These are phyloP conservation scores for Hiodon alosoides DNA, from an alignment of 2,113 vertebrate genomes.

Conservation along the genomic window DNA sequence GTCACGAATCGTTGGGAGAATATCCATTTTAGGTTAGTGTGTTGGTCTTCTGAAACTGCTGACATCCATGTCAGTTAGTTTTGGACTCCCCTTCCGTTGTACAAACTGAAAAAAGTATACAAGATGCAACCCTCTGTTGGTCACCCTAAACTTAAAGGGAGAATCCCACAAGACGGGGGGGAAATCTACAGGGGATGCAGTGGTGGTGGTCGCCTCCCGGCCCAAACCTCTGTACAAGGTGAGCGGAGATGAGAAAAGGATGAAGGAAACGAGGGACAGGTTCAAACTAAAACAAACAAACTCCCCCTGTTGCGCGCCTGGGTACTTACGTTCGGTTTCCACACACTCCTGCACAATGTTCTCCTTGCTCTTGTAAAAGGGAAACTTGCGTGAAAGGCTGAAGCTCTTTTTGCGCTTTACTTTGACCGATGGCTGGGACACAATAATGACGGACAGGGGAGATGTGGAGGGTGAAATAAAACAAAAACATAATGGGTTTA, in stretches of 20 bases:
- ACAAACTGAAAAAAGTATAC: no score
- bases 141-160: not conserved
- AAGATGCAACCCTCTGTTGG: not conserved
- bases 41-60: no score
- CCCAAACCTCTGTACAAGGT: constrained; percentile 37
- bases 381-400: constrained; percentile 98
- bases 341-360: constrained; percentile 95
- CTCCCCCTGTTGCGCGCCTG: constrained; percentile 42
- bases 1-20: no score
- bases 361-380: constrained; percentile 99
- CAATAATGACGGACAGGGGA: constrained; percentile 49
- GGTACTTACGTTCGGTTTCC: constrained; percentile 98
- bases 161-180: not conserved
- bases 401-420: constrained; percentile 99
- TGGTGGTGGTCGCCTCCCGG: constrained; percentile 14
- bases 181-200: not conserved
- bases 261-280: constrained; percentile 29
- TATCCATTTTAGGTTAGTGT: not conserved
- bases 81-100: no score
- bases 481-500: constrained; percentile 66
- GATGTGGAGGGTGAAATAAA: constrained; percentile 49
- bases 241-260: constrained; percentile 48
- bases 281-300: constrained; percentile 12
- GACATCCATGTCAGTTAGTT: no score
- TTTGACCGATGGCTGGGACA: constrained; percentile 88